Evolutionary conservation across 2,797 vertebrate genomes (phyloP).

Genomic region (Halcyon badia): DNA sequence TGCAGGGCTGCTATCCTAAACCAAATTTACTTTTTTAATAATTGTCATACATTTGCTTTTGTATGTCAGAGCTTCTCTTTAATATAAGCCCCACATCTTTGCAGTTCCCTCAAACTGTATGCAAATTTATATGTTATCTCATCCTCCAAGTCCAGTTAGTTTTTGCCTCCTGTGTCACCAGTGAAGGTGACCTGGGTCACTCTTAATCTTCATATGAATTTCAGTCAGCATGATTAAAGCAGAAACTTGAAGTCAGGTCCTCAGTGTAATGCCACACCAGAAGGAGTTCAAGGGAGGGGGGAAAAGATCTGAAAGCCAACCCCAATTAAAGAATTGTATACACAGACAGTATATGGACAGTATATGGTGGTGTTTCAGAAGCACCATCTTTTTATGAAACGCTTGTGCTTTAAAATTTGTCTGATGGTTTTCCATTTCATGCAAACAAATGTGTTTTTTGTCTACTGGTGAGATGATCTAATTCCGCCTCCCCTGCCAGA

Average conservation of each 20-base stretch:
- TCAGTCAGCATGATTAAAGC: slow-evolving; percentile 3
- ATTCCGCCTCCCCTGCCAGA: background rate
- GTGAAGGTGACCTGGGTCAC: background rate
- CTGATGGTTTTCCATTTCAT: slow-evolving; percentile 52
- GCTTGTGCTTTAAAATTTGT: slow-evolving; percentile 33
- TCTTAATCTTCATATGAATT: slow-evolving; percentile 43
- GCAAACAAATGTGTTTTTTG: slow-evolving; percentile 49
- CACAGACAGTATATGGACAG: background rate
- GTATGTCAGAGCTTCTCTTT: background rate
- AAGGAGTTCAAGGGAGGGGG: background rate
- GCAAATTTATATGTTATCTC: background rate
- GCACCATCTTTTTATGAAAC: background rate
- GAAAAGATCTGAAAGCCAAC: background rate
- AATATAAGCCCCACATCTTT: background rate
- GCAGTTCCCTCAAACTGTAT: background rate
- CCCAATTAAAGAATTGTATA: background rate
- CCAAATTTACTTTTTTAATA: background rate
- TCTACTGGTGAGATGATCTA: slow-evolving; percentile 41
- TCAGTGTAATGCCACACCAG: background rate
- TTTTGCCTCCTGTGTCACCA: slow-evolving; percentile 1
- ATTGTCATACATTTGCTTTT: background rate
- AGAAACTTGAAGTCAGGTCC: background rate
- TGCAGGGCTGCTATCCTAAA: background rate
- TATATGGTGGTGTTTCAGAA: background rate
- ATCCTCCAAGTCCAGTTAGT: background rate